Conservation (phyloP, 2,888 invertebrate genomes). For the Sinelater perroti region DNA sequence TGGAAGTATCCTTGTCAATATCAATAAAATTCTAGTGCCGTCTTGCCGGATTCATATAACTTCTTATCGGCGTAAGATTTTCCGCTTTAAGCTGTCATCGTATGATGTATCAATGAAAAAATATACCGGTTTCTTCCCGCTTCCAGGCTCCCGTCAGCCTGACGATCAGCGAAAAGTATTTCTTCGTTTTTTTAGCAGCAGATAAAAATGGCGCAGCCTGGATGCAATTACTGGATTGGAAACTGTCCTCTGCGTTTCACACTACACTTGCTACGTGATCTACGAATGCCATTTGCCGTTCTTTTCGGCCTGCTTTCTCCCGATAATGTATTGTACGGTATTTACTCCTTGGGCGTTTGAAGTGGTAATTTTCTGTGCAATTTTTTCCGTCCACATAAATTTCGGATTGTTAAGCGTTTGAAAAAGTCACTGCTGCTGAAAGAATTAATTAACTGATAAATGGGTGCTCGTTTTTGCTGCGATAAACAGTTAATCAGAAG, state of each 20-base stretch:
- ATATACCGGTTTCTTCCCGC: conserved; percentile 24
- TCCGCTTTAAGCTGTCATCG: conserved; percentile 33
- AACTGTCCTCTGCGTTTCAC: conserved; percentile 51
- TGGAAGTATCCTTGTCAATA: conserved; percentile 27
- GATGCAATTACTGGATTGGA: conserved; percentile 48
- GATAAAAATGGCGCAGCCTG: conserved; percentile 37
- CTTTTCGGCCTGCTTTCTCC: conserved; percentile 43
- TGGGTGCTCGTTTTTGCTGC: too few relatives aligned
- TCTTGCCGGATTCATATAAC: conserved; percentile 29
- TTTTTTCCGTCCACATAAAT: conserved; percentile 2
- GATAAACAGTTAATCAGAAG: too few relatives aligned
- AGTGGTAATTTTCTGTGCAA: conserved; percentile 31
- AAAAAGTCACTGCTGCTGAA: too few relatives aligned
- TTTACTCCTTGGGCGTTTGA: conserved; percentile 36
- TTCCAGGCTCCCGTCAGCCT: conserved; percentile 25
- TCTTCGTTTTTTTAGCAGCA: conserved; percentile 32
- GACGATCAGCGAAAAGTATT: conserved; percentile 27
- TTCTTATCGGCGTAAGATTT: conserved; percentile 33
- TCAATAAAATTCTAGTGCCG: conserved; percentile 27
- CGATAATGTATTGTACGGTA: conserved; percentile 47
- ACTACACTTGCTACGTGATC: conserved; percentile 51
- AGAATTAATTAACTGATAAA: too few relatives aligned
- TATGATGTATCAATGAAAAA: conserved; percentile 37
- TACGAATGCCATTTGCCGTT: conserved; percentile 47
- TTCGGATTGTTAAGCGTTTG: too few relatives aligned